Conservation (phyloP, 2,797 vertebrate genomes). For the Danio aesculapii region DNA sequence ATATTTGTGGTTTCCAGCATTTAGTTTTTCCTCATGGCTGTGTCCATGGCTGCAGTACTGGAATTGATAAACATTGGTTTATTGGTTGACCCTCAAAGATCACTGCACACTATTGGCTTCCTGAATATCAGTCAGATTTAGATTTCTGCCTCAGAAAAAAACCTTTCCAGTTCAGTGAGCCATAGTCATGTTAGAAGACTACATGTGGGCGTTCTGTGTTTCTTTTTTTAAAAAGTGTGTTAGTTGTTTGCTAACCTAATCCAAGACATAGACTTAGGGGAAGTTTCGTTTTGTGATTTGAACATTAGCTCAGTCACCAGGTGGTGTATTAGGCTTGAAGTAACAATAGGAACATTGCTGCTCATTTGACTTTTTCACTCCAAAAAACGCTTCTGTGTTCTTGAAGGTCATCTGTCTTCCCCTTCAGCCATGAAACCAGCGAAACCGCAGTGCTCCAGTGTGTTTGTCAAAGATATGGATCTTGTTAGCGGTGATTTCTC, state of each 20-base stretch:
- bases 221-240: too few relatives aligned
- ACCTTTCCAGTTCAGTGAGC: neutral
- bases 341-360: neutral
- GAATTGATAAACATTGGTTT: neutral
- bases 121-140: neutral
- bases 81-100: neutral
- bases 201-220: neutral
- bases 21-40: too few relatives aligned
- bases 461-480: slow-evolving; percentile 25
- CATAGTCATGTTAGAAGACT: neutral
- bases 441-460: neutral
- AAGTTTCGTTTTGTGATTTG: neutral
- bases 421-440: neutral
- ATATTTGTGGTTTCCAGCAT: neutral
- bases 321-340: slow-evolving; percentile 3
- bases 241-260: neutral
- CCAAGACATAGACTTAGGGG: too few relatives aligned
- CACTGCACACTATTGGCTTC: neutral
- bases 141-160: neutral
- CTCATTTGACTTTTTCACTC: neutral
- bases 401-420: neutral
- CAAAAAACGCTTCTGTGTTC: neutral
- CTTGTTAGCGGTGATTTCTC: slow-evolving; percentile 1
- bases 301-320: neutral
- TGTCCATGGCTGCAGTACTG: too few relatives aligned